Evolutionary conservation across 1,140 invertebrate species (phyloP).

Genomic region (Psilanteris sp.): DNA sequence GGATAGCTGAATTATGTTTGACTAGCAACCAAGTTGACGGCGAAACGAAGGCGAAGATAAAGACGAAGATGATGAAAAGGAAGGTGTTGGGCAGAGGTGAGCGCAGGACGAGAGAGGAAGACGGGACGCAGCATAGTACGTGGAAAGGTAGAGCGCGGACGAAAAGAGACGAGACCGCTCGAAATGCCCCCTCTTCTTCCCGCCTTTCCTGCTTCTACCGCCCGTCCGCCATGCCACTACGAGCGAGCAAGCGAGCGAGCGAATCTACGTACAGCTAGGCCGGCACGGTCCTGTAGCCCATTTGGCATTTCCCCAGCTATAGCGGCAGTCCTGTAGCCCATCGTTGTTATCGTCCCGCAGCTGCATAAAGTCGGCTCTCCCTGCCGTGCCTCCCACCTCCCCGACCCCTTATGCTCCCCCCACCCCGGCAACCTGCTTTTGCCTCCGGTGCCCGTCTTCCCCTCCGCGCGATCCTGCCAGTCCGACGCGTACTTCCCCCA

Average conservation of each 20-base stretch:
- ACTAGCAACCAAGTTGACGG: too few species aligned
- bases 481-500: constrained; percentile 50
- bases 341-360: constrained; percentile 82
- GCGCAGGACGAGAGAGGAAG: constrained; percentile 14
- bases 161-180: constrained; percentile 65
- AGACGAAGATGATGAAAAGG: constrained; percentile 62
- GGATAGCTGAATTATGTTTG: too few species aligned
- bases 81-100: constrained; percentile 61
- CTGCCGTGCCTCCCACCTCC: constrained; percentile 55
- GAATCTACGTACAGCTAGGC: constrained; percentile 76
- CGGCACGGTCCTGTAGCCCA: constrained; percentile 79
- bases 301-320: constrained; percentile 82
- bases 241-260: constrained; percentile 56
- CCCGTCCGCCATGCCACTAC: constrained; percentile 71
- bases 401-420: constrained; percentile 7
- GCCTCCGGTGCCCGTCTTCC: constrained; percentile 32
- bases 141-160: constrained; percentile 48
- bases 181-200: constrained; percentile 64
- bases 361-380: constrained; percentile 81
- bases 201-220: constrained; percentile 67
- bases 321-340: constrained; percentile 80
- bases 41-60: constrained; percentile 42
- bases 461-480: constrained; percentile 35
- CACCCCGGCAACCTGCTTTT: constrained; percentile 52
- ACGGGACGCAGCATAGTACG: constrained; percentile 17